A percentile compares a stretch with the other conserved stretches of the same genome.
phyloP scores from a whole-genome alignment of 2,797 vertebrate species.

The Leuciscus waleckii region DNA sequence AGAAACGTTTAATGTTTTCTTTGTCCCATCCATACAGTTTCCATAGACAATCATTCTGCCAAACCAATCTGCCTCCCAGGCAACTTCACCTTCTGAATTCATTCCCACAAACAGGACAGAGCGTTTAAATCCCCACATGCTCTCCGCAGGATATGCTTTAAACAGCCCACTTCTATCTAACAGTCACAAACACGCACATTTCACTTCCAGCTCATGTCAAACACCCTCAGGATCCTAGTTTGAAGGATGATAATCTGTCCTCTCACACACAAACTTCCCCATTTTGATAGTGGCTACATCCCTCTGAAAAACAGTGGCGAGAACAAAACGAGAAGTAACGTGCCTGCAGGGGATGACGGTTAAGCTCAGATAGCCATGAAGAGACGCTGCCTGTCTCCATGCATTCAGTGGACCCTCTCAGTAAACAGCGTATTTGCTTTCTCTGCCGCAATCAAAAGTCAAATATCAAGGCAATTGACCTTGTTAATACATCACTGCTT shows the following conservation, averaged over 20 bases:
- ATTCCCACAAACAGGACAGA: slow-evolving; percentile 62
- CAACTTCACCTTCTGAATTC: slow-evolving; percentile 55
- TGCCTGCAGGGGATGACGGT: slow-evolving; percentile 52
- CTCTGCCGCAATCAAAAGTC: slow-evolving; percentile 39
- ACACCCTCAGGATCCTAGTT: slow-evolving; percentile 60
- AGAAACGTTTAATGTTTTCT: slow-evolving; percentile 64
- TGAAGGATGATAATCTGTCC: slow-evolving; percentile 52
- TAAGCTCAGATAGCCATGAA: slow-evolving; percentile 24
- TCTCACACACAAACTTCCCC: slow-evolving; percentile 55
- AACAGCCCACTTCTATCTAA: slow-evolving; percentile 58
- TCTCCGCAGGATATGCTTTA: slow-evolving; percentile 57
- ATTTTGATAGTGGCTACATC: slow-evolving; percentile 63
- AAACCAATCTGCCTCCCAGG: slow-evolving; percentile 60
- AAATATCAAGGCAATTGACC: slow-evolving; percentile 49
- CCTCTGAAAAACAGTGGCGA: slow-evolving; percentile 56
- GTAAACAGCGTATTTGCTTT: slow-evolving; percentile 16
- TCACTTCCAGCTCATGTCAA: slow-evolving; percentile 60
- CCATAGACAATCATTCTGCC: slow-evolving; percentile 58
- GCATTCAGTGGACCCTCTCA: slow-evolving; percentile 1
- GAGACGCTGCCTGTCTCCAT: slow-evolving; percentile 44
- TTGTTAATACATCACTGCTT: slow-evolving; percentile 49
- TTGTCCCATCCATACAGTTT: slow-evolving; percentile 63
- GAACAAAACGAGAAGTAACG: slow-evolving; percentile 52
- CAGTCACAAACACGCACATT: slow-evolving; percentile 31
- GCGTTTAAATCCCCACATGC: slow-evolving; percentile 60